Percentiles rank a stretch among this genome's conserved stretches.
phyloP scores from a whole-genome alignment of 2,113 vertebrate genomes.

The Crotalus viridis region DNA sequence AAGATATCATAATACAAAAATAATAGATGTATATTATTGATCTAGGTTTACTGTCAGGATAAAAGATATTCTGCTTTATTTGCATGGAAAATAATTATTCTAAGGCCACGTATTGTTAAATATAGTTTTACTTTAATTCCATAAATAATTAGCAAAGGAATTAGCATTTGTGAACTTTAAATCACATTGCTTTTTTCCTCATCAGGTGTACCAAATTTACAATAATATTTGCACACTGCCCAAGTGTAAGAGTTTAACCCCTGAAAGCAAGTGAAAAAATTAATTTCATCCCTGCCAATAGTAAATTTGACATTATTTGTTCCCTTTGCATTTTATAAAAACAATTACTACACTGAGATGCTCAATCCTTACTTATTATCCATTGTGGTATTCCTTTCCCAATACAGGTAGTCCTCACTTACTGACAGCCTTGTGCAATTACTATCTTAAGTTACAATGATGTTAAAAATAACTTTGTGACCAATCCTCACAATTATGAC shows the following conservation, averaged over 20 bases:
- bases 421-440: background rate
- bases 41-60: background rate
- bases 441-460: background rate
- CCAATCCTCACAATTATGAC: background rate
- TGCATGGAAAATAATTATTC: constrained; percentile 17
- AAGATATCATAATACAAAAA: background rate
- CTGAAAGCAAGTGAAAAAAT: background rate
- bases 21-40: constrained; percentile 1
- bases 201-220: constrained; percentile 4
- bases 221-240: fast-evolving
- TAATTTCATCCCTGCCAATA: background rate
- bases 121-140: constrained; percentile 28
- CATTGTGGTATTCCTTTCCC: too few relatives aligned
- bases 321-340: background rate
- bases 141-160: constrained; percentile 34
- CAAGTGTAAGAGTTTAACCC: background rate
- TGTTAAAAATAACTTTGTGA: background rate
- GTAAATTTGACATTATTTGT: background rate
- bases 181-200: constrained; percentile 28
- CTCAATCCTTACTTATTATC: too few relatives aligned
- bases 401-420: too few relatives aligned
- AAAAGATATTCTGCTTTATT: constrained; percentile 25
- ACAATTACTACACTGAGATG: background rate
- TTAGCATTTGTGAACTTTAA: constrained; percentile 11
- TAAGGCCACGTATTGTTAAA: constrained; percentile 19